Evolutionary conservation across 2,888 invertebrate species (phyloP).

Genomic region (Drosophila multiciliata): DNA sequence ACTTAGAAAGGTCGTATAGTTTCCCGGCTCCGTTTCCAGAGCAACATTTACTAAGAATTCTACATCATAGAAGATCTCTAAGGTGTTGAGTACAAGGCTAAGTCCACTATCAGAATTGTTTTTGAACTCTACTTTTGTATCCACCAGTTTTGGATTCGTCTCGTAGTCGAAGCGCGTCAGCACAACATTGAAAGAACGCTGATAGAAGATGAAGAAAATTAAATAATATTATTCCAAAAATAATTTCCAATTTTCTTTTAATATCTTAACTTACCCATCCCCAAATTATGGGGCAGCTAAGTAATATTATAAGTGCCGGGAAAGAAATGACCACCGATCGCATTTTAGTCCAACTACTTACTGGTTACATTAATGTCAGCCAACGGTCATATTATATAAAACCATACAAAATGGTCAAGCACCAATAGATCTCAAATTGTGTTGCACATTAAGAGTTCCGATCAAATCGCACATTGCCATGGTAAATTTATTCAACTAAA

Average conservation of each 20-base stretch:
- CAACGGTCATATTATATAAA: conserved; percentile 49
- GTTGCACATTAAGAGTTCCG: conserved; percentile 44
- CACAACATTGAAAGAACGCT: conserved; percentile 82
- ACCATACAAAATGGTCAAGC: conserved; percentile 41
- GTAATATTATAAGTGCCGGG: conserved; percentile 46
- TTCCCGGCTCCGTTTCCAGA: conserved; percentile 69
- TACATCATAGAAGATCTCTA: conserved; percentile 72
- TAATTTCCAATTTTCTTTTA: too few relatives aligned
- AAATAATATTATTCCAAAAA: not conserved
- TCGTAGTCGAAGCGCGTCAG: conserved; percentile 67
- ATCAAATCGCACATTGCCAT: conserved; percentile 28
- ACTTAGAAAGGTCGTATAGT: conserved; percentile 67
- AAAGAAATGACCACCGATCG: conserved; percentile 33
- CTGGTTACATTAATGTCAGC: conserved; percentile 64
- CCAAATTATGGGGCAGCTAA: conserved; percentile 43
- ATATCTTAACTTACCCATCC: conserved; percentile 74
- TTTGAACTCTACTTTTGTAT: conserved; percentile 67
- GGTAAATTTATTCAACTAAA: conserved; percentile 48
- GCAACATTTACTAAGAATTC: conserved; percentile 55
- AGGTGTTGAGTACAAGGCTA: conserved; percentile 58
- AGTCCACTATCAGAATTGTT: conserved; percentile 68
- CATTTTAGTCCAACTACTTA: conserved; percentile 58
- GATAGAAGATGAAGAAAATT: not conserved
- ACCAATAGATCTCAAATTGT: conserved; percentile 62
- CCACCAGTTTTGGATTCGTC: conserved; percentile 65